Evolutionary conservation across 2,113 vertebrate species (phyloP), one percentile per base, ranked within the genome.

Genomic region (Apodemus speciosus): DNA sequence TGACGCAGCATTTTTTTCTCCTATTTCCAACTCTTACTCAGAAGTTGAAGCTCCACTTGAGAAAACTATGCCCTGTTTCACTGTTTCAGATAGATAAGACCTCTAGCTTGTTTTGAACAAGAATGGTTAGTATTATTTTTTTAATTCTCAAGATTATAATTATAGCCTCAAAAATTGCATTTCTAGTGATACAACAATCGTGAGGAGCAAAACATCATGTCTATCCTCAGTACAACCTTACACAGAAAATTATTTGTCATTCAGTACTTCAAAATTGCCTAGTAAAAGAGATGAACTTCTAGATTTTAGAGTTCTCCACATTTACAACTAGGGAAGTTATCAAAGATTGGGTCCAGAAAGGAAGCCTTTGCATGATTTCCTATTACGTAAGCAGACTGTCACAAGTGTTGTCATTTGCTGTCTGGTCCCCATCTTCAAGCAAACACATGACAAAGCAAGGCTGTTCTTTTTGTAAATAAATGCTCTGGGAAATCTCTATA

Each of bases 11-110:
- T 51, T 51, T 80, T 69, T 49, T 87, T 95, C 94, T 53, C 40
- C 46, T 73, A 20, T 90, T 91, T 89, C 9, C 21, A 84, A 66
- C 46, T 80, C 64, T 95, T 93, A 93, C 32, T 95, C 88, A 96
- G 62, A 85, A 93, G 72, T 69, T 92, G 23, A 87, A 30, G 6
- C 49, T 73, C 13, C 14, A 91, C 71, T 64, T 80, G 27, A 89
- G 89, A 96, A 96, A 83, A 30, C 0, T 84, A 58, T 46, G 75
- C 88, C 64, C 46, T 71, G 49, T 69, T 90, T 86, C 51, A 95
- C 69, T 79, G 83, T 69, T 92, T 93, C 16, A 25, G 51, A 90
- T 3, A 87, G 96, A 90, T 93, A 95, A 96, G 85, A 95, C 38
- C 88, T 96, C 56, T 71, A 89, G 27, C 76, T 32, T 85, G 18